phyloP scores from a whole-genome alignment of 1,140 invertebrate species.

The Aradophagus sp. region DNA sequence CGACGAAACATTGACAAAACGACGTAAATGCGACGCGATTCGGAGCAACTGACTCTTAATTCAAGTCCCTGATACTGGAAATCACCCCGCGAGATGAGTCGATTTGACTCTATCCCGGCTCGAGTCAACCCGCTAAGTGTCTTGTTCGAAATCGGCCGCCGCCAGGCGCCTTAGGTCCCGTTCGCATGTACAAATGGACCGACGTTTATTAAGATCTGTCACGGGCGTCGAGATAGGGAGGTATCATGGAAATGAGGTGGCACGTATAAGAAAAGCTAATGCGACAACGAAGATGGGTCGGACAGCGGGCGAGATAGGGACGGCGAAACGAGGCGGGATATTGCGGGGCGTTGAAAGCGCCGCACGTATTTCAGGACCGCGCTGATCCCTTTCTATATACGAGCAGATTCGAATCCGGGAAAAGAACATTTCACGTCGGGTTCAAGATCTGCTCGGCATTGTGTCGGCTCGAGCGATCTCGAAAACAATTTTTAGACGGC shows the following conservation, averaged over 20 bases:
- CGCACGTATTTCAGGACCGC: conserved; percentile 22
- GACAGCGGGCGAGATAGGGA: conserved; percentile 9
- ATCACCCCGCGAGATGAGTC: no score
- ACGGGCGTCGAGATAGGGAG: no score
- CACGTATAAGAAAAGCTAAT: conserved; percentile 24
- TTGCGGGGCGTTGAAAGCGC: conserved; percentile 20
- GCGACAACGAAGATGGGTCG: conserved; percentile 25
- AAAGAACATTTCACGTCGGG: conserved; percentile 37
- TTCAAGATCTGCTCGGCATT: conserved; percentile 42
- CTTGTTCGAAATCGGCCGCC: no score
- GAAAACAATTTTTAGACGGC: conserved; percentile 49
- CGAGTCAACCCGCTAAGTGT: no score
- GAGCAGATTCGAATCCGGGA: conserved; percentile 13
- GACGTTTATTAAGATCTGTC: no score
- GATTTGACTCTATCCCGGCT: no score
- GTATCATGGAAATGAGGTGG: conserved; percentile 32
- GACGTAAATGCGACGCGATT: no score
- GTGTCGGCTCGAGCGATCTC: conserved; percentile 34
- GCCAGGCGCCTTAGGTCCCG: no score
- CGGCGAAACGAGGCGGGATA: conserved; percentile 14
- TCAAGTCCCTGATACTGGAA: no score
- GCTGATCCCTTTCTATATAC: conserved; percentile 31
- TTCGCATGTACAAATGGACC: no score
- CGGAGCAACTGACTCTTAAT: no score
- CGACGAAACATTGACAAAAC: no score